Base-by-base conservation (phyloP, 1,140 invertebrate genomes). In the Campoletis sonorensis region DNA sequence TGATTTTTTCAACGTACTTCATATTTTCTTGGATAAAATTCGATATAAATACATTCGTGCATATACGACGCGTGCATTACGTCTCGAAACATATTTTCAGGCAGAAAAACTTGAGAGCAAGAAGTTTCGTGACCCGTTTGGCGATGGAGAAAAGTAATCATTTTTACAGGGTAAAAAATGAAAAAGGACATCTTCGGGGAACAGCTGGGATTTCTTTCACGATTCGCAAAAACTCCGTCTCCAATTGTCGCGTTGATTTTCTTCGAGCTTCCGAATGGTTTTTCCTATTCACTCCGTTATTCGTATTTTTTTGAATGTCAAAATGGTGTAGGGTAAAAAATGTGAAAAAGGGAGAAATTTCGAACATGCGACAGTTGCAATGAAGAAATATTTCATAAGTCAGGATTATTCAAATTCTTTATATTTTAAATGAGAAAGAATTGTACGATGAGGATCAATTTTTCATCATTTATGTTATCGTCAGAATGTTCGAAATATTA, bases 221-320 rank as follows among this genome's bases (percentile, higher is more conserved):
- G 8, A 30, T 21, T 70, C 40, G 68, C 16, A 33, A 70, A 33
- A 33, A 70, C 40, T 45, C 40, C 8, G 40, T 11, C 33, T 70
- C 68, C 68, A 16, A 30, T 70, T 18, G 27, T 76, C 10, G 15
- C 73, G 30, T 76, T 18, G n/a, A 78, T 64, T 78, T 23, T 78
- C 26, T 10, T 27, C 27, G 33, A 8, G 40, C 40, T 13, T 77
- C 26, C 54, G 15, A 3, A 58, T 18, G 54, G 21, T 58, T 58
- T 10, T 49, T 49, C 37, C 72, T n/a, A n/a, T 49, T 75, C 26
- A 30, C 5, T 70, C 3, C 68, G 8, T 21, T 70, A 45, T 2
- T 16, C 26, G 68, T 23, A 58, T 21, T 58, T 45, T 45, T 5
- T 45, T 5, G 11, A 13, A 8, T 11, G 40, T 1, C 1, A 11